These are phyloP conservation scores for Ladona fulva DNA, from an alignment of 1,140 invertebrate species.

Conservation along the genomic window DNA sequence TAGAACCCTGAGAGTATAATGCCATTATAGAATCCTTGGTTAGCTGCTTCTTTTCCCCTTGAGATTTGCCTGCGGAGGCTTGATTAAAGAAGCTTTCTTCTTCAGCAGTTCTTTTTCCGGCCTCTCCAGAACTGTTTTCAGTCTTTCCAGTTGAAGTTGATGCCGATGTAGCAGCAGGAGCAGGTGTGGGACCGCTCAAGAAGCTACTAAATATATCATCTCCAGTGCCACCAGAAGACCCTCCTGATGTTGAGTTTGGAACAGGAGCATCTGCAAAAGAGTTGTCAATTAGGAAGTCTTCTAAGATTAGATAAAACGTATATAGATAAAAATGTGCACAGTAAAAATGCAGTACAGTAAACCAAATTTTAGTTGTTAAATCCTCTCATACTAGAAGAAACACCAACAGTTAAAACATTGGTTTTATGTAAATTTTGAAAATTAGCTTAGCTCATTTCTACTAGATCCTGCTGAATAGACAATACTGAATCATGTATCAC, in stretches of 20 bases:
- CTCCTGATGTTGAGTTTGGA: conserved; percentile 20
- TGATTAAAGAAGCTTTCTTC: conserved; percentile 88
- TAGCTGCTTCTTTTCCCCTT: conserved; percentile 64
- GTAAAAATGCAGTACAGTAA: no score
- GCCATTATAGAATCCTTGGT: conserved; percentile 92
- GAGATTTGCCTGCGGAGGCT: conserved; percentile 52
- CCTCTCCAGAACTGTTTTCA: conserved; percentile 22
- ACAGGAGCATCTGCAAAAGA: conserved; percentile 19
- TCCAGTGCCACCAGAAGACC: conserved; percentile 32
- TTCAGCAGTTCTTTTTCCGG: conserved; percentile 49
- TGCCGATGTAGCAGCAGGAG: conserved; percentile 29
- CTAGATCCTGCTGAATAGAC: no score
- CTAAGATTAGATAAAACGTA: no score
- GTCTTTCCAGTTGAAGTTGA: conserved; percentile 31
- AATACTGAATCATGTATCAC: no score
- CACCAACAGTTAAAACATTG: no score
- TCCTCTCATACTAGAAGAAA: no score
- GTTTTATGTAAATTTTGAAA: no score
- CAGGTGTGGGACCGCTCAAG: conserved; percentile 52
- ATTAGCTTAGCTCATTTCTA: no score
- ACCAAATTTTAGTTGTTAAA: no score
- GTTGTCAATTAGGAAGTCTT: neutral
- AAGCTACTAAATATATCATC: conserved; percentile 71
- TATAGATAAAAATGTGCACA: no score
- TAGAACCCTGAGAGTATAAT: conserved; percentile 63